phyloP scores from a whole-genome alignment of 2,797 vertebrate species.

The Sebastes paucispinis region DNA sequence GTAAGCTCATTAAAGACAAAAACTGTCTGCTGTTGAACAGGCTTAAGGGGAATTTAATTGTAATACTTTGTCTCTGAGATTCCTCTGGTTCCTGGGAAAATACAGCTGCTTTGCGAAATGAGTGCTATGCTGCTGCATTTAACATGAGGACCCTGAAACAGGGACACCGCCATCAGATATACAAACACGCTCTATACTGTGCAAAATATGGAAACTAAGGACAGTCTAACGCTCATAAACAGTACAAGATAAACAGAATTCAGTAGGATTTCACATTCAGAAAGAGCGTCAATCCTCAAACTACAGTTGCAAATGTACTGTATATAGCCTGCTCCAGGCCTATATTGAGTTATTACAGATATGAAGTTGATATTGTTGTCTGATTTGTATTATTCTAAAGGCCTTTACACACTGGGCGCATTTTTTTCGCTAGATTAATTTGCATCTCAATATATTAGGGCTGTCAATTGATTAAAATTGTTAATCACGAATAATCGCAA shows the following conservation, averaged over 20 bases:
- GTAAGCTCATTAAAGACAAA: constrained; percentile 83
- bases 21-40: constrained; percentile 76
- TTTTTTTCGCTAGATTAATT: background rate
- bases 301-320: background rate
- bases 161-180: background rate
- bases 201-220: background rate
- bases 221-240: background rate
- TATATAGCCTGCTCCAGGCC: background rate
- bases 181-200: background rate
- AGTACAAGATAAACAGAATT: background rate
- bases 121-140: constrained; percentile 5
- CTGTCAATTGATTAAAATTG: too few species aligned
- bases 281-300: background rate
- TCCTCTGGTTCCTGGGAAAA: constrained; percentile 62
- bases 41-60: constrained; percentile 79
- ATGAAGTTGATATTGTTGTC: background rate
- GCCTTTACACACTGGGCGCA: too few species aligned
- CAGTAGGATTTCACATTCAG: background rate
- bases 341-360: background rate
- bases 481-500: too few species aligned
- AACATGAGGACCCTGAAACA: constrained; percentile 21
- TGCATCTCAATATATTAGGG: too few species aligned
- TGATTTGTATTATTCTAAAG: background rate
- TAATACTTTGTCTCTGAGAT: constrained; percentile 68
- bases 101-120: constrained; percentile 23